Base-by-base conservation (phyloP, 2,113 vertebrate species). In the Coracopsis vasa region DNA sequence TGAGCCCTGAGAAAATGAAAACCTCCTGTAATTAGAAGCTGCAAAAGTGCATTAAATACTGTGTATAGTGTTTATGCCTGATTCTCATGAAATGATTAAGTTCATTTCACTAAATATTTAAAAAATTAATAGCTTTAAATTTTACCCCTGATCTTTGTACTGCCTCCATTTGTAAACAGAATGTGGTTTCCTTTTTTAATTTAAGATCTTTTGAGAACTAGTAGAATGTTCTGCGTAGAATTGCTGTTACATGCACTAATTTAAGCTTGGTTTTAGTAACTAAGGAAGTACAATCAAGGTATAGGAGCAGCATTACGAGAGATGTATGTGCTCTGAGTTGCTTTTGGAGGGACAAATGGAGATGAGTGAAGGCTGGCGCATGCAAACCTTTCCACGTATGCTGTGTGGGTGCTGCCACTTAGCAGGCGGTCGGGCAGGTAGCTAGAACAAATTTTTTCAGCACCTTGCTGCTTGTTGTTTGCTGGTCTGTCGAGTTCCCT, bases 321-420 rank as follows among this genome's bases (percentile, higher is more conserved):
- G 42, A 42, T 35, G 16, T 21, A 4, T 39, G 3, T 7, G 1
- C 58, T 10, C 17, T 60, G 6, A 1, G 3, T 82, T 92, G 85
- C 42, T 90, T 74, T 35, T 33, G 19, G 54, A 66, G 23, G 39
- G 4, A 6, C 47, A 27, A 39, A 29, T 45, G 19, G 16, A 79
- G 54, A 28, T 3, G 1, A 2, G 3, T 9, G 5, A 85, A 74
- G 54, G 23, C 56, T 66, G 85, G 29, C 28, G 17, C 5, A 2
- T 45, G 28, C n/a, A 53, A 6, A 18, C 61, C 28, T 90, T 65
- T 54, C 35, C 16, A 11, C 1, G 0, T 47, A 9, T 0, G 3
- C 21, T 8, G 0, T 2, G 3, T 79, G 50, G 28, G 51, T 83
- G 28, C 44, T 70, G 41, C 28, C 8, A 9, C 33, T 79, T 62